Base-by-base conservation (phyloP, 1,140 invertebrate genomes). In the Hestina assimilis region DNA sequence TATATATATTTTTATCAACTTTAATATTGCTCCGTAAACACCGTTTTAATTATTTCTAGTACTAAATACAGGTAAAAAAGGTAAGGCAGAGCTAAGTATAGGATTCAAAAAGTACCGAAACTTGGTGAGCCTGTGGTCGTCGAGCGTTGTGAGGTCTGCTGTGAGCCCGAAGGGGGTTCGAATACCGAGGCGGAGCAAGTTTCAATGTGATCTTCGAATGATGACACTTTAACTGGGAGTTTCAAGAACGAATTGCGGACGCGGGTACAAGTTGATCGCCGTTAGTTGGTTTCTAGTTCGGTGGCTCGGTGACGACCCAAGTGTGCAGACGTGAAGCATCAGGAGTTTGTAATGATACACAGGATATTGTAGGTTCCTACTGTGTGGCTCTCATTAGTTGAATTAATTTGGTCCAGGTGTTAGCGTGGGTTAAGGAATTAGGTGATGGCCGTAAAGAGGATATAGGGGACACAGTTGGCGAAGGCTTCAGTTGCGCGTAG, bases 1-100 rank as follows among this genome's bases (percentile, higher is more conserved):
- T n/a, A n/a, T n/a, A n/a, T n/a, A 4, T 17, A 4, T 17, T 2
- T 7, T 3, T 12, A 17, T 8, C 2, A 17, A 15, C 8, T 38
- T 38, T 51, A 15, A 50, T 11, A 41, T 51, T 38, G 50, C 50
- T 52, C 50, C 20, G 1, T 26, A 52, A 52, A 20, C 15, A 17
- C 33, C 15, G 23, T 26, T 26, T n/a, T n/a, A n/a, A 41, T 42
- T 40, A 2, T 26, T 26, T 14, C 71, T 79, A 81, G 52, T 69
- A 56, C 74, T 84, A 81, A 61, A 69, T 70, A 74, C 54, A 79
- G 61, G 43, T 63, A 67, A 47, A n/a, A n/a, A 69, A 72, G 78
- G 69, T 77, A 83, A 82, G 79, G 83, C 73, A 82, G 79, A 84
- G 77, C 81, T 87, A 87, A 87, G 72, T 81, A 84, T 79, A 87